Percentiles rank a stretch among this genome's conserved stretches.
phyloP scores from a whole-genome alignment of 2,113 vertebrate species.

The Lagopus muta region DNA sequence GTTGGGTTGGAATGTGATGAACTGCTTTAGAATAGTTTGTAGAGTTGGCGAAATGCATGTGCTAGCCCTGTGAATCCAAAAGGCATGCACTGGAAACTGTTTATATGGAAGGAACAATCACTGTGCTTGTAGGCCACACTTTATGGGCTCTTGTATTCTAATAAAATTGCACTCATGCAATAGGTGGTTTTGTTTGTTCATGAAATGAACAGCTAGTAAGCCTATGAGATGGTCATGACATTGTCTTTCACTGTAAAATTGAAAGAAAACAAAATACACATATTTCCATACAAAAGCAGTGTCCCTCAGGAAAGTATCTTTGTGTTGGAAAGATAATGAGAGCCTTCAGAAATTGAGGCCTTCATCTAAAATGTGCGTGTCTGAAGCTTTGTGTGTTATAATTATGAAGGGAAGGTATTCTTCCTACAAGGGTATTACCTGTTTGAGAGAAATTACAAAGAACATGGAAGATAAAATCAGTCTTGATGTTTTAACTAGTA shows the following conservation, averaged over 20 bases:
- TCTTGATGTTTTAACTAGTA: constrained; percentile 43
- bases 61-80: not conserved
- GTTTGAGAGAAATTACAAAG: constrained; percentile 35
- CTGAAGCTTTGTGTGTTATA: constrained; percentile 22
- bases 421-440: constrained; percentile 17
- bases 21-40: constrained; percentile 52
- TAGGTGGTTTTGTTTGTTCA: not conserved
- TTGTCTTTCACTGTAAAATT: not conserved
- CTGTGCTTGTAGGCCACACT: not conserved
- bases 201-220: not conserved
- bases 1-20: not conserved
- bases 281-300: not conserved
- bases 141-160: not conserved
- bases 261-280: constrained; percentile 4
- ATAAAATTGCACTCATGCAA: not conserved
- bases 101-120: not conserved
- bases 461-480: constrained; percentile 30
- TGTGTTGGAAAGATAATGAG: constrained; percentile 12
- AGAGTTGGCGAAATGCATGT: not conserved
- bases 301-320: not conserved
- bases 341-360: constrained; percentile 17
- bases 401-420: constrained; percentile 36
- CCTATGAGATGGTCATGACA: not conserved
- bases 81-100: not conserved
- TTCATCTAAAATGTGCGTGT: not conserved